These are phyloP conservation scores for Lanistes nyassanus DNA, from an alignment of 1,140 invertebrate species.

Conservation along the genomic window DNA sequence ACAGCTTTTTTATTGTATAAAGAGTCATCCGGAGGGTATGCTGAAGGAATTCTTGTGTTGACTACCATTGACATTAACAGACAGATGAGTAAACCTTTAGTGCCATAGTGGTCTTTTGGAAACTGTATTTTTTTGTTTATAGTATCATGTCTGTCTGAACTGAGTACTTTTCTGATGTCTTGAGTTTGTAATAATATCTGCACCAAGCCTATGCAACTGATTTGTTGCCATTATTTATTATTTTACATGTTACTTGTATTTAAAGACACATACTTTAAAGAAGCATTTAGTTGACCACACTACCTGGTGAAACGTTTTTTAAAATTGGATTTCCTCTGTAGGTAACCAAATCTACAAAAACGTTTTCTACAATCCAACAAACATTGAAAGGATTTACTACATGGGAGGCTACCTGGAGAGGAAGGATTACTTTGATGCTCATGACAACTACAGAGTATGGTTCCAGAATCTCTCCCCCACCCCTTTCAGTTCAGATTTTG, in stretches of 20 bases:
- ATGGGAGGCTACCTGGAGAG: neutral
- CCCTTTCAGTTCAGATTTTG: no score
- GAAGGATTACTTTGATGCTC: constrained; percentile 14
- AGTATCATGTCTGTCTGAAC: neutral
- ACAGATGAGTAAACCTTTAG: neutral
- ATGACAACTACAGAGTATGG: constrained; percentile 24
- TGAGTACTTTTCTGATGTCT: neutral
- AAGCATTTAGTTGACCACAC: neutral
- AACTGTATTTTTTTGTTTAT: neutral
- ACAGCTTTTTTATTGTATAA: neutral
- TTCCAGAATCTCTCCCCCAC: neutral
- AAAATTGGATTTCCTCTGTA: neutral
- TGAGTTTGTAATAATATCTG: neutral
- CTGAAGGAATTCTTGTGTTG: neutral
- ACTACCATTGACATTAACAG: neutral
- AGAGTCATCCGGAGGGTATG: neutral
- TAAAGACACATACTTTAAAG: neutral
- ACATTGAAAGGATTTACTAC: constrained; percentile 7
- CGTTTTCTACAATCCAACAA: constrained; percentile 15
- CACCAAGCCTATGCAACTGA: no score
- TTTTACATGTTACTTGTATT: neutral
- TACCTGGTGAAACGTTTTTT: no score
- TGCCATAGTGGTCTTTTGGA: neutral
- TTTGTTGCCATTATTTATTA: neutral
- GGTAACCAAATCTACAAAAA: constrained; percentile 26